These are phyloP conservation scores for Delichon dasypus DNA, from an alignment of 2,797 vertebrate genomes.

Conservation along the genomic window DNA sequence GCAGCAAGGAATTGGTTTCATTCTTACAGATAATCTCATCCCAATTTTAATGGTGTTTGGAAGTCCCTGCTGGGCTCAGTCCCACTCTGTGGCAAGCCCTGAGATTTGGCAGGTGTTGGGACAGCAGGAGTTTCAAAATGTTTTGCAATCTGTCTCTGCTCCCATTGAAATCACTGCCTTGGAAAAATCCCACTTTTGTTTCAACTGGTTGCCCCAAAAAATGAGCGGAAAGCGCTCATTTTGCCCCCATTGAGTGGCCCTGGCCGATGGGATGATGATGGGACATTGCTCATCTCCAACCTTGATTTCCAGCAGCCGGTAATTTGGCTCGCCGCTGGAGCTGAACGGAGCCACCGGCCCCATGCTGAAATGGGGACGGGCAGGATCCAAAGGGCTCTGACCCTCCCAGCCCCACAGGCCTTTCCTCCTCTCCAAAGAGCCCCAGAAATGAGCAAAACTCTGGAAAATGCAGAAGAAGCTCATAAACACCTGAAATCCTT, in stretches of 20 bases:
- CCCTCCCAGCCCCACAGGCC: background rate
- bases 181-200: background rate
- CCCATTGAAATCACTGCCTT: background rate
- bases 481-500: background rate
- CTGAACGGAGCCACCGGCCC: fast-evolving
- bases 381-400: background rate
- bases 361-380: background rate
- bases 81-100: background rate
- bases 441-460: background rate
- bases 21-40: background rate
- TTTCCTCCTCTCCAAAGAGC: fast-evolving
- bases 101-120: conserved; percentile 7
- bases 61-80: background rate
- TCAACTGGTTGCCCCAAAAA: background rate
- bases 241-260: fast-evolving
- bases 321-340: fast-evolving
- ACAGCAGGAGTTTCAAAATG: background rate
- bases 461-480: background rate
- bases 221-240: background rate
- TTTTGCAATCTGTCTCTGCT: background rate
- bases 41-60: background rate
- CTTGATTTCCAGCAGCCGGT: background rate
- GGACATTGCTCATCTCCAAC: fast-evolving
- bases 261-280: fast-evolving
- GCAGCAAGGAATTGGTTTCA: background rate